Evolutionary conservation across 1,140 invertebrate genomes (phyloP).

Genomic region (Hyles euphorbiae): DNA sequence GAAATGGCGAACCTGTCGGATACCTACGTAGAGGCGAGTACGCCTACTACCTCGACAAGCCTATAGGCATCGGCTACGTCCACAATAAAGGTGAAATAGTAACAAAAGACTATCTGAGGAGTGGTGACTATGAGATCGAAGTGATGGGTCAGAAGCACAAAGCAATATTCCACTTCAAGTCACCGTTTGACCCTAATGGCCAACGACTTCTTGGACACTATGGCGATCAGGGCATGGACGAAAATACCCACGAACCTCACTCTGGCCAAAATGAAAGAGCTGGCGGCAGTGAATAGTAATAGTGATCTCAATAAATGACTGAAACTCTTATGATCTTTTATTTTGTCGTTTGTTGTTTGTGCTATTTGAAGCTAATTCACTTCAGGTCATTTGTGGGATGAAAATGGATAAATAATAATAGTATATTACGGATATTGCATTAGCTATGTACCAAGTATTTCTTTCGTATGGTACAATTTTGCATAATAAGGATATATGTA

Average conservation of each 20-base stretch:
- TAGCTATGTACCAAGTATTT: no score
- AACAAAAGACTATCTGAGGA: conserved; percentile 80
- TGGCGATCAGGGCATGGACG: conserved; percentile 54
- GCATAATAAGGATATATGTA: no score
- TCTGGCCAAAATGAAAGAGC: conserved; percentile 71
- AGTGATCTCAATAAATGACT: background rate
- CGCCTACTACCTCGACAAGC: conserved; percentile 82
- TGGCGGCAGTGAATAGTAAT: conserved; percentile 58
- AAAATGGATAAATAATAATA: no score
- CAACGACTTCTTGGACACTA: conserved; percentile 68
- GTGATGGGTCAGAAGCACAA: conserved; percentile 83
- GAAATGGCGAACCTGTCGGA: conserved; percentile 85
- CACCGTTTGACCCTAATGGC: conserved; percentile 86
- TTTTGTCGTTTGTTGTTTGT: no score
- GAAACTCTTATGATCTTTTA: background rate
- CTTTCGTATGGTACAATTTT: no score
- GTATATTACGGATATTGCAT: no score
- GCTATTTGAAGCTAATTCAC: no score
- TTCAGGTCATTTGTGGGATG: no score
- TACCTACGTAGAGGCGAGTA: conserved; percentile 88
- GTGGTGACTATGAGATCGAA: conserved; percentile 87
- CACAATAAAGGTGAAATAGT: conserved; percentile 71
- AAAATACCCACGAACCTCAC: conserved; percentile 63
- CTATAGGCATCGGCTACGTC: conserved; percentile 78
- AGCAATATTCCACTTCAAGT: conserved; percentile 82